Evolutionary conservation across 2,888 invertebrate genomes (phyloP).

Genomic region (Hecatera dysodea): DNA sequence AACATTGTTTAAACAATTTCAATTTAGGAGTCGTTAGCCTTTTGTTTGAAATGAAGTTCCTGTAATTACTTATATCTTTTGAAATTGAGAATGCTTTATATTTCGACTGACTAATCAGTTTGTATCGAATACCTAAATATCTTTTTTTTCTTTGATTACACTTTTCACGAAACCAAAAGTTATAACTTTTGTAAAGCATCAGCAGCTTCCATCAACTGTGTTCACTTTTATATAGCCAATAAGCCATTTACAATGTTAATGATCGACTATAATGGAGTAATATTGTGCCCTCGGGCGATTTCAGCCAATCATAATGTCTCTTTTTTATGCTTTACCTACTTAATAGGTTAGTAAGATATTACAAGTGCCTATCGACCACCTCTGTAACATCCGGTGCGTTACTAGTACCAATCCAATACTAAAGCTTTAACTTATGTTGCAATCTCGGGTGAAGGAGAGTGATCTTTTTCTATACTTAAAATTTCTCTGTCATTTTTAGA

Average conservation of each 20-base stretch:
- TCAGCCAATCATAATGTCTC: not conserved
- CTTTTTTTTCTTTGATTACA: not conserved
- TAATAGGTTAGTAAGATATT: not conserved
- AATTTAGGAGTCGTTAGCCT: not conserved
- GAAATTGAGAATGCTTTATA: conserved; percentile 4
- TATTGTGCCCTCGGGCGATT: not conserved
- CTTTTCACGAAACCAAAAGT: too few species aligned
- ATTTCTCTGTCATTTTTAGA: too few species aligned
- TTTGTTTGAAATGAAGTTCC: conserved; percentile 19
- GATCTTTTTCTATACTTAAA: too few species aligned
- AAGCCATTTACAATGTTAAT: conserved; percentile 34
- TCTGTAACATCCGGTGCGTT: too few species aligned
- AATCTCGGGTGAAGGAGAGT: too few species aligned
- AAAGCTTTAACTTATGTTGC: too few species aligned
- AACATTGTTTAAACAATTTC: conserved; percentile 31
- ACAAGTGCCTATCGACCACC: too few species aligned
- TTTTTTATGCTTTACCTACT: not conserved
- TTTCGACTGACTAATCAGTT: not conserved
- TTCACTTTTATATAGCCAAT: conserved; percentile 42
- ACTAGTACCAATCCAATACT: too few species aligned
- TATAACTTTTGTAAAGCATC: not conserved
- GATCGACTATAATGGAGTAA: conserved; percentile 13
- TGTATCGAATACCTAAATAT: not conserved
- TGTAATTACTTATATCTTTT: not conserved
- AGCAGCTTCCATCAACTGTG: not conserved